Percentiles rank a stretch among this genome's conserved stretches.
phyloP scores from a whole-genome alignment of 2,113 vertebrate species.

The Lethenteron camtschaticum region DNA sequence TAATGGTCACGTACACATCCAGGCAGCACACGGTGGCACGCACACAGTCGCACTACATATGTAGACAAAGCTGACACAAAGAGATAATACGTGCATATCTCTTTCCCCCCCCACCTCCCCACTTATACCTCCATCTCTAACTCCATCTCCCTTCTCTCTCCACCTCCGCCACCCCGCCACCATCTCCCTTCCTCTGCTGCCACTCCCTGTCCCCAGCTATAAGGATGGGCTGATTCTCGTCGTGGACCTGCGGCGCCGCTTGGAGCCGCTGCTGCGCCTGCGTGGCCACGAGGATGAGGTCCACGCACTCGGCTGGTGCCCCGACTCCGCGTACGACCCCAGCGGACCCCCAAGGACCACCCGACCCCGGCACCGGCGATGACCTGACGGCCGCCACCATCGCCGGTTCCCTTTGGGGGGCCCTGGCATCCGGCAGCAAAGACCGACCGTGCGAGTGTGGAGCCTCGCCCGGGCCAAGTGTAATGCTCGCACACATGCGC shows the following conservation, averaged over 20 bases:
- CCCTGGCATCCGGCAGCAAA: conserved; percentile 69
- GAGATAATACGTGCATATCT: too few species aligned
- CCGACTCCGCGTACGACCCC: conserved; percentile 27
- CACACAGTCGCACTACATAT: too few species aligned
- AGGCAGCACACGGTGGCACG: too few species aligned
- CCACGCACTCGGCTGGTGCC: conserved; percentile 66
- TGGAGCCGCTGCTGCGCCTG: conserved; percentile 47
- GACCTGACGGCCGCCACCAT: background rate
- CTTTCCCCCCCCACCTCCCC: background rate
- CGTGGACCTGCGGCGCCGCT: conserved; percentile 65
- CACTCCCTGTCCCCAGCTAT: conserved; percentile 30
- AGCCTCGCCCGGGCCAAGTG: conserved; percentile 52
- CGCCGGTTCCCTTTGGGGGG: background rate
- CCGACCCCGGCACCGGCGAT: background rate
- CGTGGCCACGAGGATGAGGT: conserved; percentile 86
- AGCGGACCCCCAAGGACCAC: background rate
- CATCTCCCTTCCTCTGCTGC: conserved; percentile 1
- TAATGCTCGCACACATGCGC: conserved; percentile 15
- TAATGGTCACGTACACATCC: background rate
- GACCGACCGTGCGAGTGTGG: conserved; percentile 86
- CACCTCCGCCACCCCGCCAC: background rate
- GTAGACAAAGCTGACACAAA: too few species aligned
- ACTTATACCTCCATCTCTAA: background rate
- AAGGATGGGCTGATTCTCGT: conserved; percentile 79
- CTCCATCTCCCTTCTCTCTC: background rate